These are phyloP conservation scores for Lepidurus couesii DNA, from an alignment of 1,140 invertebrate species.

Conservation along the genomic window DNA sequence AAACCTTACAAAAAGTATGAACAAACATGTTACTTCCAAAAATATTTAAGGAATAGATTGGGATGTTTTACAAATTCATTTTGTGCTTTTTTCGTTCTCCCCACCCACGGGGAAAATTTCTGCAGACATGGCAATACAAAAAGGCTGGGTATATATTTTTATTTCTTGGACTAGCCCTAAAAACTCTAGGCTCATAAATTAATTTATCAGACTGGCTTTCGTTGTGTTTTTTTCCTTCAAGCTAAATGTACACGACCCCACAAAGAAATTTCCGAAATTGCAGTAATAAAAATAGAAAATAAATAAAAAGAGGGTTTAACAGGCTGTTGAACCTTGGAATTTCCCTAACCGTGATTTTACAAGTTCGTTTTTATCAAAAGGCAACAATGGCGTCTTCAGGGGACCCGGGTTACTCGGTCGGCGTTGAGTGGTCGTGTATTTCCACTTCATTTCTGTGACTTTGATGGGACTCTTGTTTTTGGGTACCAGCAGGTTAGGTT, in stretches of 20 bases:
- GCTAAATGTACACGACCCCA: not conserved
- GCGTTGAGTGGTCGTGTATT: not conserved
- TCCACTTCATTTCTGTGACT: constrained; percentile 29
- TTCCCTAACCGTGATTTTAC: constrained; percentile 31
- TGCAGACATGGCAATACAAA: not conserved
- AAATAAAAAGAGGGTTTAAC: not conserved
- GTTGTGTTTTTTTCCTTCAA: not conserved
- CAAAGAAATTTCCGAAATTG: not conserved
- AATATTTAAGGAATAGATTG: too few relatives aligned
- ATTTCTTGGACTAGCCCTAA: constrained; percentile 14
- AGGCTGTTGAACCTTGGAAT: constrained; percentile 4
- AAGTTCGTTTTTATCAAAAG: constrained; percentile 30
- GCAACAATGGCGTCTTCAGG: constrained; percentile 26
- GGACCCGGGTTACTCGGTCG: not conserved
- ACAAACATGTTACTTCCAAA: not conserved
- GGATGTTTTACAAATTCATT: too few relatives aligned
- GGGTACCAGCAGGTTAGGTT: not conserved
- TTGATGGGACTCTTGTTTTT: constrained; percentile 17
- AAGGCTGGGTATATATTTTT: not conserved
- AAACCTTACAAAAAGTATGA: not conserved
- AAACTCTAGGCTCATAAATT: constrained; percentile 16
- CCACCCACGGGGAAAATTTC: not conserved
- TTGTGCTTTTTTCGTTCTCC: too few relatives aligned
- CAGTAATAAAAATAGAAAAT: not conserved
- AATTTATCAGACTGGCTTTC: constrained; percentile 13